A percentile compares a stretch with the other conserved stretches of the same genome.
Conservation (phyloP, 1,140 invertebrate species). For the Orussus abietinus region DNA sequence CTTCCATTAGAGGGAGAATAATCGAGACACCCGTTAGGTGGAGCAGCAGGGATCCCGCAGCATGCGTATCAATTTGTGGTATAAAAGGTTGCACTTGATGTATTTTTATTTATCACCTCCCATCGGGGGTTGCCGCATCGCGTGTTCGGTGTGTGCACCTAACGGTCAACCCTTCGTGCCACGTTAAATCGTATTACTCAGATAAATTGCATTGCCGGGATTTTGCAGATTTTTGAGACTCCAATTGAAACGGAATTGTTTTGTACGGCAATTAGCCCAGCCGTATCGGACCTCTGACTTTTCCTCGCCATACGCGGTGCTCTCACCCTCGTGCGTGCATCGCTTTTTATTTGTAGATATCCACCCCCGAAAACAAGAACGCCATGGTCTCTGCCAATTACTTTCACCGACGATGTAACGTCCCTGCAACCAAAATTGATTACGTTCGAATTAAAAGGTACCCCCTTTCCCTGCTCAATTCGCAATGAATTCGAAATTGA, state of each 20-base stretch:
- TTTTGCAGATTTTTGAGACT: slow-evolving; percentile 17
- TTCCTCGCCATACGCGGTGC: no score
- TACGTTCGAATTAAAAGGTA: no score
- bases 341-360: no score
- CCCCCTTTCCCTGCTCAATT: no score
- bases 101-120: slow-evolving; percentile 44
- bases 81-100: slow-evolving; percentile 43
- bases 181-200: slow-evolving; percentile 39
- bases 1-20: slow-evolving; percentile 3
- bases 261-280: slow-evolving; percentile 14
- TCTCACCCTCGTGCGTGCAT: no score
- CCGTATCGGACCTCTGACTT: no score
- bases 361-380: no score
- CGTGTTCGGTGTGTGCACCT: slow-evolving; percentile 6
- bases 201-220: slow-evolving; percentile 35
- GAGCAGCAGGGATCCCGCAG: slow-evolving; percentile 15
- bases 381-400: no score
- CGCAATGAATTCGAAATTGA: no score
- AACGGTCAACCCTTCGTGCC: slow-evolving; percentile 20
- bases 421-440: no score
- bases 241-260: slow-evolving; percentile 35
- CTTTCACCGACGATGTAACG: no score
- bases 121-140: slow-evolving; percentile 19
- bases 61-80: slow-evolving; percentile 37
- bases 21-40: slow-evolving; percentile 18